Conservation (phyloP, 2,113 vertebrate species). For the Chrysochloris asiatica region DNA sequence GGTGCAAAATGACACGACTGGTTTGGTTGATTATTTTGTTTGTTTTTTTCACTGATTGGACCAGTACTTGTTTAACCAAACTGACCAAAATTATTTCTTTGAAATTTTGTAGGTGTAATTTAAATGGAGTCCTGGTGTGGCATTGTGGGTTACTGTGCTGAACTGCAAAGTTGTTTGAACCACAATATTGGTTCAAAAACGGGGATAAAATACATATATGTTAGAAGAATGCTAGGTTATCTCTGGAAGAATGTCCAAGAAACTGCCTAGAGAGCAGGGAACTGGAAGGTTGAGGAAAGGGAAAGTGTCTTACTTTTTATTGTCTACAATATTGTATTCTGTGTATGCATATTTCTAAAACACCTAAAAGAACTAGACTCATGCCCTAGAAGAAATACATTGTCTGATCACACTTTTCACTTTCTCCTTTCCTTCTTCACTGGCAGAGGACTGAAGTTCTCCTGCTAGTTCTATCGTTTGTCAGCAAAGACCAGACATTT, state of each 20-base stretch:
- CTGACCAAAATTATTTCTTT: not conserved
- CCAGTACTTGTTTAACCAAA: not conserved
- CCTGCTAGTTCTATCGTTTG: slow-evolving; percentile 53
- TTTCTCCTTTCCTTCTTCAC: not conserved
- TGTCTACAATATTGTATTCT: not conserved
- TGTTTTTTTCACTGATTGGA: not conserved
- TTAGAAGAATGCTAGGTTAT: not conserved
- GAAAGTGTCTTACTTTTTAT: not conserved
- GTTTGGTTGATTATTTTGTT: not conserved
- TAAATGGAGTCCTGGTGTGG: slow-evolving; percentile 7
- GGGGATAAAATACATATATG: not conserved
- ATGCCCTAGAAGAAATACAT: not conserved
- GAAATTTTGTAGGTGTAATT: not conserved
- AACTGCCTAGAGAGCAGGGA: not conserved
- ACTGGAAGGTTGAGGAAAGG: not conserved
- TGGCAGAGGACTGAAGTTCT: slow-evolving; percentile 21
- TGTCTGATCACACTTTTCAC: not conserved
- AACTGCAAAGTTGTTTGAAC: not conserved
- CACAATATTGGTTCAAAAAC: no score
- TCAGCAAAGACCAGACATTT: slow-evolving; percentile 12
- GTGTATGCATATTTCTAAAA: not conserved
- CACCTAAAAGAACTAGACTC: slow-evolving; percentile 5
- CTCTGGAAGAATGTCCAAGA: not conserved
- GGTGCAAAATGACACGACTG: not conserved
- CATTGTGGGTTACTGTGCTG: no score